Percentiles rank a stretch among this genome's conserved stretches.
Evolutionary conservation across 2,113 vertebrate species (phyloP).

Genomic region (Accipiter virgatus): DNA sequence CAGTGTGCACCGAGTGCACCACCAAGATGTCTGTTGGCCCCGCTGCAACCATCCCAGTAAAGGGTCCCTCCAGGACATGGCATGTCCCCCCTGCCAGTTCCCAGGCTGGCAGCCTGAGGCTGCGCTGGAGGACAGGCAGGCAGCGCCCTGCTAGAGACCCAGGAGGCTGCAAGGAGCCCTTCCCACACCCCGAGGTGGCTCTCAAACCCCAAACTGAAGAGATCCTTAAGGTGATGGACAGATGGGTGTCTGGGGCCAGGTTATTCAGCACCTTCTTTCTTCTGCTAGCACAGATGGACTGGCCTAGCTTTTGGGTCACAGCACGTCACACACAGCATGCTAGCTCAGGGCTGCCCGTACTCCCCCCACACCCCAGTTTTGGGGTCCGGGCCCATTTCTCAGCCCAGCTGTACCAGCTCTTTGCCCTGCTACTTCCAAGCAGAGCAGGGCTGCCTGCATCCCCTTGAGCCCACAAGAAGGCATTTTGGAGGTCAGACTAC

Average conservation of each 20-base stretch:
- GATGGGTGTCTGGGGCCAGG: too few species aligned
- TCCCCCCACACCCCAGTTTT: neutral
- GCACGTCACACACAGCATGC: neutral
- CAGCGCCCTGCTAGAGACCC: neutral
- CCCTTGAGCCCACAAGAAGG: neutral
- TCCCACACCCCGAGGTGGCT: accelerated
- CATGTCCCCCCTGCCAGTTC: neutral
- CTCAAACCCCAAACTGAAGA: neutral
- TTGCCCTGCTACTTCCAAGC: neutral
- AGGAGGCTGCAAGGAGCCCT: neutral
- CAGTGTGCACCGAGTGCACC: accelerated
- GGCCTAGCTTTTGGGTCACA: neutral
- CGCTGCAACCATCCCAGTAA: accelerated
- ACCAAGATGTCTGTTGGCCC: accelerated
- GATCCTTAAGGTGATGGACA: too few species aligned
- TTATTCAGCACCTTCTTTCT: neutral
- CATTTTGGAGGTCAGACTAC: neutral
- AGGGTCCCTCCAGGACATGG: neutral
- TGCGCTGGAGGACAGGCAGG: accelerated
- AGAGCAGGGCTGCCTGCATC: neutral
- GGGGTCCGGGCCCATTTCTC: neutral
- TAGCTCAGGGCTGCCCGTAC: neutral
- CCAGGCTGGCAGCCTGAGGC: neutral
- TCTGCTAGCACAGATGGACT: neutral
- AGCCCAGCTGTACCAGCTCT: neutral